Evolutionary conservation across 2,113 vertebrate species (phyloP).

Genomic region (Epinephelus moara): DNA sequence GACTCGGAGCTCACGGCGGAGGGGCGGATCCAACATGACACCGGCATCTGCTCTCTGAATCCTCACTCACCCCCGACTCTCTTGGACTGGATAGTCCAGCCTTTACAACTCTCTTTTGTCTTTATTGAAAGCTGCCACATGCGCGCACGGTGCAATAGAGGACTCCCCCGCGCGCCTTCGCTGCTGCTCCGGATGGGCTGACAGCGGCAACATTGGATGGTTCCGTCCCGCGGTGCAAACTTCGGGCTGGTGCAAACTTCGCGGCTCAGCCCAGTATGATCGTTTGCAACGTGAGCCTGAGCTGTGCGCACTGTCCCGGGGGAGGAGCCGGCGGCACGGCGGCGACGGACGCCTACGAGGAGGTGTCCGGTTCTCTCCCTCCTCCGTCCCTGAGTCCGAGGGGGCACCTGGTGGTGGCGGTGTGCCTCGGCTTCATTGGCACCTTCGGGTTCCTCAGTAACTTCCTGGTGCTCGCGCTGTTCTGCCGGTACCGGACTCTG

Average conservation of each 20-base stretch:
- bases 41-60: constrained; percentile 1
- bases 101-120: background rate
- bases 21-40: constrained; percentile 51
- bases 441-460: constrained; percentile 83
- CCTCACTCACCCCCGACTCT: constrained; percentile 20
- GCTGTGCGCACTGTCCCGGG: constrained; percentile 70
- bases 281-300: constrained; percentile 77
- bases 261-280: constrained; percentile 70
- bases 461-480: constrained; percentile 83
- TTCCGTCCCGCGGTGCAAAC: constrained; percentile 45
- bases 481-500: constrained; percentile 84
- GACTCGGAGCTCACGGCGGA: constrained; percentile 42
- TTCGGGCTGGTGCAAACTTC: constrained; percentile 51
- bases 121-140: background rate
- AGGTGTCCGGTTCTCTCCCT: constrained; percentile 50
- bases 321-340: constrained; percentile 39
- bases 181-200: constrained; percentile 55
- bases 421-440: constrained; percentile 85
- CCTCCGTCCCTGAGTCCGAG: constrained; percentile 70
- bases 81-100: background rate
- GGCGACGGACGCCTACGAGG: constrained; percentile 54
- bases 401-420: constrained; percentile 85
- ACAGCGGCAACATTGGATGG: constrained; percentile 29
- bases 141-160: constrained; percentile 1
- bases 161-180: background rate